phyloP scores from a whole-genome alignment of 2,888 invertebrate species.

The Lycaena phlaeas region DNA sequence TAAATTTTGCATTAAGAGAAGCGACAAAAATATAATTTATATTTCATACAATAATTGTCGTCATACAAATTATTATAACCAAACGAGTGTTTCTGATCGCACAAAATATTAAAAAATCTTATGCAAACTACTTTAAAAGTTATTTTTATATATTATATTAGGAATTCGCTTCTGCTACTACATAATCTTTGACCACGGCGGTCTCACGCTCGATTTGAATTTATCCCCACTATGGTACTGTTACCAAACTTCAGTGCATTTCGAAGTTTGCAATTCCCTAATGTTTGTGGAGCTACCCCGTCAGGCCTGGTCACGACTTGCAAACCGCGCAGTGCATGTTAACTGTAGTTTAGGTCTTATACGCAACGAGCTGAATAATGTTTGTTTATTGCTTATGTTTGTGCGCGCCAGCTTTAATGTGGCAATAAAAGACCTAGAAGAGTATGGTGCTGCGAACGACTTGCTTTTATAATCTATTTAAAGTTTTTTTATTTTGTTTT shows the following conservation, averaged over 20 bases:
- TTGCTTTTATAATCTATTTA: too few species aligned
- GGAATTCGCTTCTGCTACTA: too few species aligned
- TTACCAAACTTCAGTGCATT: constrained; percentile 23
- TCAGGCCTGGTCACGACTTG: constrained; percentile 18
- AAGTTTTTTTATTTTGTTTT: too few species aligned
- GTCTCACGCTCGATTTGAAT: constrained; percentile 38
- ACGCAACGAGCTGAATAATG: not conserved
- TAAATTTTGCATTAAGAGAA: too few species aligned
- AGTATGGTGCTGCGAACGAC: not conserved
- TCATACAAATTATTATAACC: too few species aligned
- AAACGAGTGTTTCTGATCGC: too few species aligned
- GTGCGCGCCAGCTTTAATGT: not conserved
- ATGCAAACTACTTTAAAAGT: too few species aligned
- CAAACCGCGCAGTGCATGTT: constrained; percentile 10
- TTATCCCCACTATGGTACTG: constrained; percentile 28
- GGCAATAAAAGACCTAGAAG: not conserved
- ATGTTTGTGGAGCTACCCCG: constrained; percentile 20
- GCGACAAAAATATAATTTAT: too few species aligned
- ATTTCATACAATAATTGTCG: too few species aligned
- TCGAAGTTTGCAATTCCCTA: constrained; percentile 23
- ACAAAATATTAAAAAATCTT: too few species aligned
- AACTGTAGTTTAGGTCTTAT: not conserved
- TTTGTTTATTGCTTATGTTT: not conserved
- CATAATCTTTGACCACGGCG: constrained; percentile 19
- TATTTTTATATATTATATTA: too few species aligned